Conservation (phyloP, 1,140 invertebrate genomes). For the Drosophila asahinai region DNA sequence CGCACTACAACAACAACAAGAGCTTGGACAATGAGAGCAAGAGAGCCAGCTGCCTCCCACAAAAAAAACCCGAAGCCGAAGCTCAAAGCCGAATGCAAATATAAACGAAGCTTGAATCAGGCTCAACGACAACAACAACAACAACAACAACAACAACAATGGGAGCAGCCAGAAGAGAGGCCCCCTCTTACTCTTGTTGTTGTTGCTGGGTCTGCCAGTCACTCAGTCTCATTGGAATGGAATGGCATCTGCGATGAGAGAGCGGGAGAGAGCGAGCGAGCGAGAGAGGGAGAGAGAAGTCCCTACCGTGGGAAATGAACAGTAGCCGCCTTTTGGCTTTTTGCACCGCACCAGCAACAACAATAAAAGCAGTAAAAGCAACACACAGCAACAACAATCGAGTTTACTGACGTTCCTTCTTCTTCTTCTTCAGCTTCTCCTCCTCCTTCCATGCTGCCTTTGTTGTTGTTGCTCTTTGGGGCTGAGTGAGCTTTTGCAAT, state of each 20-base stretch:
- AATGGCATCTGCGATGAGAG: slow-evolving; percentile 50
- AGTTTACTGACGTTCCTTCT: slow-evolving; percentile 62
- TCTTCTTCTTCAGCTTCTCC: slow-evolving; percentile 20
- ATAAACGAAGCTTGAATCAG: slow-evolving; percentile 38
- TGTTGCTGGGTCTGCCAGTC: slow-evolving; percentile 41
- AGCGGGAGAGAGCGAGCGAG: slow-evolving; percentile 15
- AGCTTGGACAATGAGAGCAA: slow-evolving; percentile 29
- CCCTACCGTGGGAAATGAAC: slow-evolving; percentile 85
- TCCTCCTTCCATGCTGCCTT: slow-evolving; percentile 20
- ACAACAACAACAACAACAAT: slow-evolving; percentile 7
- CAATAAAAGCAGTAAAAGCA: slow-evolving; percentile 56
- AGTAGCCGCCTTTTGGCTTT: slow-evolving; percentile 78
- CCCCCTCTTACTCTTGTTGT: slow-evolving; percentile 1
- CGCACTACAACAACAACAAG: slow-evolving; percentile 35
- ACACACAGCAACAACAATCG: slow-evolving; percentile 59
- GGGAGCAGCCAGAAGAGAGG: slow-evolving; percentile 29
- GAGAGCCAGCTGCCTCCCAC: slow-evolving; percentile 52
- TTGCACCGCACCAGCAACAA: slow-evolving; percentile 46
- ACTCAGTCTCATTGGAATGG: slow-evolving; percentile 49
- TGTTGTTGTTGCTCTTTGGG: slow-evolving; percentile 35
- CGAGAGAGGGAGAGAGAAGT: slow-evolving; percentile 37
- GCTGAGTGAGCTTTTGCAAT: slow-evolving; percentile 66
- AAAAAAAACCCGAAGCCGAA: slow-evolving; percentile 15
- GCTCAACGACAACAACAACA: not conserved
- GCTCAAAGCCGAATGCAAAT: slow-evolving; percentile 27